phyloP scores from a whole-genome alignment of 2,797 vertebrate genomes.

The Onychomys leucogaster region DNA sequence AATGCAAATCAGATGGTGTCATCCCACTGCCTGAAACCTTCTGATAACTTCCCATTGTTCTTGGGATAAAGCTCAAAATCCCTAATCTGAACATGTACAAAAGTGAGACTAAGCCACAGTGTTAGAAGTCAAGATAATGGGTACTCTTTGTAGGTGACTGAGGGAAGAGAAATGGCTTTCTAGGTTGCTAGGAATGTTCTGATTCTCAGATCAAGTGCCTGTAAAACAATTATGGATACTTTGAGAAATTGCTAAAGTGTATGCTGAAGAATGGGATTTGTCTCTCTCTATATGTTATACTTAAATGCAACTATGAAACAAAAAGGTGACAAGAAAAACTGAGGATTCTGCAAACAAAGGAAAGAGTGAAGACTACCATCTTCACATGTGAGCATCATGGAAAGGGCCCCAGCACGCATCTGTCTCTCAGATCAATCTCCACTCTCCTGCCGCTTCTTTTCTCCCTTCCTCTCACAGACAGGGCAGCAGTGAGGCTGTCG shows the following conservation, averaged over 20 bases:
- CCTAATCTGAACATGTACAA: background rate
- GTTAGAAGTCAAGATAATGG: background rate
- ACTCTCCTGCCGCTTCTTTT: background rate
- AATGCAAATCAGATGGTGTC: conserved; percentile 12
- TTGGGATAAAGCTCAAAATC: conserved; percentile 50
- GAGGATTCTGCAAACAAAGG: background rate
- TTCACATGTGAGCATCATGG: background rate
- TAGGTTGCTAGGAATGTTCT: background rate
- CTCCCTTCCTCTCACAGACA: background rate
- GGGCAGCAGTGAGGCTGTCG: background rate
- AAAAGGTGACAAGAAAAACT: background rate
- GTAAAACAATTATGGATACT: background rate
- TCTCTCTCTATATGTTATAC: background rate
- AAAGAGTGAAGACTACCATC: background rate
- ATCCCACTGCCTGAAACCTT: background rate
- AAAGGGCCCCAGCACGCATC: background rate
- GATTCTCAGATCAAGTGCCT: background rate
- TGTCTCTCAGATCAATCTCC: background rate
- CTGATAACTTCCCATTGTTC: background rate
- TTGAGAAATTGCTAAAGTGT: background rate
- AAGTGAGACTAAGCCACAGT: background rate
- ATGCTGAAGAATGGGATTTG: background rate
- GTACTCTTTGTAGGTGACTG: background rate
- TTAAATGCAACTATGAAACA: conserved; percentile 50
- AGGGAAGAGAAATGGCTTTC: background rate